Evolutionary conservation across 2,113 vertebrate species (phyloP), one percentile per base, ranked within the genome.

Genomic region (Glaucidium brasilianum): DNA sequence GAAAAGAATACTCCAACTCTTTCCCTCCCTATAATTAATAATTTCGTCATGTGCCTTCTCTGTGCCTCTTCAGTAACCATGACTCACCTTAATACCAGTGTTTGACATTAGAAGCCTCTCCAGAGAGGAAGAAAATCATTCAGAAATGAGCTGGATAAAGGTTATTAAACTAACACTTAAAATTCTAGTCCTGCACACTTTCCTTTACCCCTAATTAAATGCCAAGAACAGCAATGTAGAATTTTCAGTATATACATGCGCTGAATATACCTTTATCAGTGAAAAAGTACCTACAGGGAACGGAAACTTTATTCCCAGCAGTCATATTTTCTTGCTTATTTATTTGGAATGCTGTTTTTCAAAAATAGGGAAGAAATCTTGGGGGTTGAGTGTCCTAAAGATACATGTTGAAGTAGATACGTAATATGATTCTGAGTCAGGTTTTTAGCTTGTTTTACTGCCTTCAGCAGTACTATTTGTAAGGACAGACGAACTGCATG

Each of bases 161-260:
- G 97, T 98, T 98, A 98, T 98, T 97, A 98, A 98, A 97, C 87
- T 91, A 97, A 97, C 95, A 96, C 82, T 98, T 98, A 98, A 98
- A 97, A 98, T 98, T 98, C 96, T 95, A 76, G 86, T 94, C 95
- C 90, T 97, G 87, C 67, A 96, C 88, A 11, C 97, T 97, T 98
- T 96, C 94, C 90, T 98, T 97, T 97, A 94, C 93, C 95, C 82
- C 88, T 98, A 97, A 98, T 98, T 98, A 98, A 97, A 98, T 98
- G 94, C 96, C 88, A 93, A 75, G 73, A 96, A 69, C 84, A 95
- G 93, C 87, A 82, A 67, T 64, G 74, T 90, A 52, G 96, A 95
- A 81, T 96, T 94, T 85, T 84, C 21, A 79, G 34, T 86, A 60
- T 96, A 81, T 88, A 58, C 47, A 66, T 86, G 74, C 92, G 73